Conservation (phyloP, 2,797 vertebrate species). For the Orientallactaga sibirica region DNA sequence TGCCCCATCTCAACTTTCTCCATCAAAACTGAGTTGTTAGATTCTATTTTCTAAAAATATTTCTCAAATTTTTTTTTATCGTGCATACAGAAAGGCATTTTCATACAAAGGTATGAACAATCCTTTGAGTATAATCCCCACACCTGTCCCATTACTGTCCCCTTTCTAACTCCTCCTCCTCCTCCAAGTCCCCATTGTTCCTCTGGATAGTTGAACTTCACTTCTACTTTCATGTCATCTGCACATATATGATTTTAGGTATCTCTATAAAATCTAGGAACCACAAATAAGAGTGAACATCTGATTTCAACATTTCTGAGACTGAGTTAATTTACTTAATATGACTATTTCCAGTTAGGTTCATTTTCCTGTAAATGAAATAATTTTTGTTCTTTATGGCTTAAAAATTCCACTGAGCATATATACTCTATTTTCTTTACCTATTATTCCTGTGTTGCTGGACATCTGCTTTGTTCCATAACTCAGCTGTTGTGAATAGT, state of each 20-base stretch:
- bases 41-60: not conserved
- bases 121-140: not conserved
- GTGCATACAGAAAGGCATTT: not conserved
- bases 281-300: not conserved
- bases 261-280: not conserved
- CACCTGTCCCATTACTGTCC: not conserved
- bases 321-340: not conserved
- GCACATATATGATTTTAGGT: not conserved
- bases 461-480: no score
- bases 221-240: not conserved
- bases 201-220: not conserved
- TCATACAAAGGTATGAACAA: not conserved
- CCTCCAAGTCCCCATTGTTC: not conserved
- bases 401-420: not conserved
- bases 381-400: not conserved
- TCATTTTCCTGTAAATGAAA: not conserved
- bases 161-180: not conserved
- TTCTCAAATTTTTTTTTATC: no score
- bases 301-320: not conserved
- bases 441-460: no score
- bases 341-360: not conserved
- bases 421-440: no score
- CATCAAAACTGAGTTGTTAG: not conserved
- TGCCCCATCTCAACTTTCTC: not conserved
- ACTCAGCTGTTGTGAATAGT: no score